Evolutionary conservation across 2,888 invertebrate species (phyloP).

Genomic region (Neoaliturus tenellus): DNA sequence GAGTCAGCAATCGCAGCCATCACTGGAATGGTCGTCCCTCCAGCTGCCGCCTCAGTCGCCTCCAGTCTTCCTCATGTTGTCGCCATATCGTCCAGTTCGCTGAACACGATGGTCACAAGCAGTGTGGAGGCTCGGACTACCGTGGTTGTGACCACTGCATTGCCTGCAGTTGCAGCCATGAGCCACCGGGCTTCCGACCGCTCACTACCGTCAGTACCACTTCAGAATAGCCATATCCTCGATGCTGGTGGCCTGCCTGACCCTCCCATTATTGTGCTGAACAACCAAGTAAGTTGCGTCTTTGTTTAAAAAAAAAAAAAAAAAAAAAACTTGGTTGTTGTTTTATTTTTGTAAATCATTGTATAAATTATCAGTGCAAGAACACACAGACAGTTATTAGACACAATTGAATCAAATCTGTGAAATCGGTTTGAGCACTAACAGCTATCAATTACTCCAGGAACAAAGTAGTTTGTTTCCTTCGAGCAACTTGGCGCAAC

Average conservation of each 20-base stretch:
- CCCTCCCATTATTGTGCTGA: constrained; percentile 36
- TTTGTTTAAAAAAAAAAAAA: no score
- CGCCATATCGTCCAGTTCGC: background rate
- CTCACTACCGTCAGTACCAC: background rate
- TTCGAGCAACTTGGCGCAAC: no score
- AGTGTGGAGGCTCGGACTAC: background rate
- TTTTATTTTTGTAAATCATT: no score
- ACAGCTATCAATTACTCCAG: no score
- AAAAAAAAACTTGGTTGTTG: no score
- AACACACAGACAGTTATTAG: no score
- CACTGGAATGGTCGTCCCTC: background rate
- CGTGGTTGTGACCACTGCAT: background rate
- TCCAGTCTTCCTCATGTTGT: background rate
- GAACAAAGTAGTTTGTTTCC: no score
- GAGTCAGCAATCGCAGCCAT: constrained; percentile 36
- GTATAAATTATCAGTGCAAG: no score
- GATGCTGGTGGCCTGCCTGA: background rate
- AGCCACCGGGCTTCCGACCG: background rate
- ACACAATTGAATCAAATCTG: no score
- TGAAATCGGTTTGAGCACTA: no score
- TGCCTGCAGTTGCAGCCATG: background rate
- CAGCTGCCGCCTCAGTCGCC: background rate
- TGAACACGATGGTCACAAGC: background rate
- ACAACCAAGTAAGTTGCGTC: background rate
- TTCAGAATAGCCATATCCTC: background rate